A percentile compares a stretch with the other conserved stretches of the same genome.
These are phyloP conservation scores for Eustalomyia histrio DNA, from an alignment of 2,888 invertebrate species.

Conservation along the genomic window DNA sequence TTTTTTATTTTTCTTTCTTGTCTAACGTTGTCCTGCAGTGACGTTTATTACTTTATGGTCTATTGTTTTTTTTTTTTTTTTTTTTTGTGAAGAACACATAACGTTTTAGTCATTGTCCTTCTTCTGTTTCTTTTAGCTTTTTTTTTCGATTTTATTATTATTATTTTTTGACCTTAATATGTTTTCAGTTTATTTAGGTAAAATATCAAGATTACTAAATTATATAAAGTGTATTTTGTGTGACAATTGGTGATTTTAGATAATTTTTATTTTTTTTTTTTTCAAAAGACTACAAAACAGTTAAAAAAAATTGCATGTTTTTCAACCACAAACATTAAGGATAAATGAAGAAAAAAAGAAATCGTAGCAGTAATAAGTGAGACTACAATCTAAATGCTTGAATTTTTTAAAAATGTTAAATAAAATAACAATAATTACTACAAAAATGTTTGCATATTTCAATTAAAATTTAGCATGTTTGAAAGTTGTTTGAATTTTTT, in stretches of 20 bases:
- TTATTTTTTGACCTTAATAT: conserved; percentile 56
- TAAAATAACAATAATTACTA: conserved; percentile 9
- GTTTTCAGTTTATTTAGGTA: not conserved
- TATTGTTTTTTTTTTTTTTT: conserved; percentile 33
- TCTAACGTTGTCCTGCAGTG: conserved; percentile 48
- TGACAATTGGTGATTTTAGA: conserved; percentile 67
- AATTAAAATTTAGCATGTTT: conserved; percentile 51
- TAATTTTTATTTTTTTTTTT: no score
- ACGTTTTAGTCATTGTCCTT: not conserved
- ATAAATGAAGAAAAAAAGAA: not conserved
- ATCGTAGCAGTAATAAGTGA: not conserved
- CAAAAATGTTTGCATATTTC: conserved; percentile 28
- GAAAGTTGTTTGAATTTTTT: conserved; percentile 13
- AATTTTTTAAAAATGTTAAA: not conserved
- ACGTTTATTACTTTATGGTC: conserved; percentile 62
- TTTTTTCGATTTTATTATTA: conserved; percentile 23
- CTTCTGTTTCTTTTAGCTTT: conserved; percentile 25
- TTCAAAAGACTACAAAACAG: not conserved
- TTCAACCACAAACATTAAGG: conserved; percentile 57
- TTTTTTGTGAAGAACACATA: not conserved
- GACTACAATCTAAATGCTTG: conserved; percentile 9
- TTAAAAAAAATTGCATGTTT: conserved; percentile 60
- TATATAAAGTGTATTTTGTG: conserved; percentile 73
- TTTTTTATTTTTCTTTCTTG: not conserved
- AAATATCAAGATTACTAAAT: conserved; percentile 75